Evolutionary conservation across 64 coral and sea anemone genomes (phyloP).

Genomic region (Stylophora pistillata): DNA sequence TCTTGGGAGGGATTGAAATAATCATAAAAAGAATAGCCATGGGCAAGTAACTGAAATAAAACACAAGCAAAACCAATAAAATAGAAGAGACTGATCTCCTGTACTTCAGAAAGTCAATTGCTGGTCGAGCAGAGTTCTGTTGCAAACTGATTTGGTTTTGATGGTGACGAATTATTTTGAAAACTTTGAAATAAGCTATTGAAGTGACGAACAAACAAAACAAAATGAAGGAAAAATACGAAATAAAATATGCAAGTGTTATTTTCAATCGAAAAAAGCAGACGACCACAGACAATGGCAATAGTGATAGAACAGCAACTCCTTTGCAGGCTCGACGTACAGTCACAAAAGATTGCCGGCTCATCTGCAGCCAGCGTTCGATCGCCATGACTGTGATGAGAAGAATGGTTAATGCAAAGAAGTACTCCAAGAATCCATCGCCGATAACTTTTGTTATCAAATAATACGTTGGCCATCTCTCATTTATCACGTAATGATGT

Average conservation of each 20-base stretch:
- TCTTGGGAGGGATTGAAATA: no score
- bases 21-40: not conserved
- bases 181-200: not conserved
- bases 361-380: conserved; percentile 12
- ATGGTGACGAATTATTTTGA: conserved; percentile 14
- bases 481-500: not conserved
- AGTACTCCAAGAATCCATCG: not conserved
- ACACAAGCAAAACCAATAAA: not conserved
- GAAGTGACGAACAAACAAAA: not conserved
- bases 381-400: not conserved
- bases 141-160: not conserved
- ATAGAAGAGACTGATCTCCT: conserved; percentile 3
- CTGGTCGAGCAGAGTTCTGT: not conserved
- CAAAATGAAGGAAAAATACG: not conserved
- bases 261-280: not conserved
- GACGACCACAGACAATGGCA: not conserved
- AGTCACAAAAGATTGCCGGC: not conserved
- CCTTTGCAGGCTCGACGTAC: not conserved
- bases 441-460: not conserved
- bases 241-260: not conserved
- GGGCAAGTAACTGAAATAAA: not conserved
- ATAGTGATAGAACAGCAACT: not conserved
- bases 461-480: not conserved
- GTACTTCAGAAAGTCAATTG: not conserved
- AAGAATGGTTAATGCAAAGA: not conserved